phyloP scores from a whole-genome alignment of 2,797 vertebrate species.

The Ambastaia sidthimunki region DNA sequence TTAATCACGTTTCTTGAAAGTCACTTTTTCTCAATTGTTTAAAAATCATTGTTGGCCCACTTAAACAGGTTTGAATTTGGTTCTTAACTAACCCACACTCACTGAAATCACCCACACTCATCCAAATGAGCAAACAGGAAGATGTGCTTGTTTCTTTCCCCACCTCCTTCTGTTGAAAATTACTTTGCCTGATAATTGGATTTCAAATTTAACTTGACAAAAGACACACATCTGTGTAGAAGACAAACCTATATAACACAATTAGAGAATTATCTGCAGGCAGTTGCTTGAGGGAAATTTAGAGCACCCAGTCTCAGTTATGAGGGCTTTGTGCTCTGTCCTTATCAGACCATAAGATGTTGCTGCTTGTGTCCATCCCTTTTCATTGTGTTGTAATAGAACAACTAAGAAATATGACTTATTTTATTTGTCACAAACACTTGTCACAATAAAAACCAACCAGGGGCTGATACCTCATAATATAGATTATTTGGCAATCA shows the following conservation, averaged over 20 bases:
- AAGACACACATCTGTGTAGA: constrained; percentile 64
- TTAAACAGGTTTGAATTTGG: not conserved
- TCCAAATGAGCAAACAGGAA: constrained; percentile 65
- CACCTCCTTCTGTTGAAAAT: constrained; percentile 64
- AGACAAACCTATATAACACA: constrained; percentile 55
- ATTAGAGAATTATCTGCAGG: constrained; percentile 66
- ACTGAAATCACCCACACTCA: constrained; percentile 47
- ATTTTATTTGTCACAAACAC: not conserved
- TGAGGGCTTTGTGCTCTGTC: constrained; percentile 12
- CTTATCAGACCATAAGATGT: not conserved
- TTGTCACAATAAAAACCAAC: not conserved
- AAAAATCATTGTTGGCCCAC: not conserved
- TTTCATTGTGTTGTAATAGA: not conserved
- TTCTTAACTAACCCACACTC: not conserved
- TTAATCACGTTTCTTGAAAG: not conserved
- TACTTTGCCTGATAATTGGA: constrained; percentile 72
- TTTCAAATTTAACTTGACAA: constrained; percentile 72
- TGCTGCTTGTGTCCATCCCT: not conserved
- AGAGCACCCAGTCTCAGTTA: not conserved
- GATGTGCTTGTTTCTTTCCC: constrained; percentile 22
- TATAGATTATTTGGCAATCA: no score
- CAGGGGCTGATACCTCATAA: no score
- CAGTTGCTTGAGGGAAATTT: constrained; percentile 46
- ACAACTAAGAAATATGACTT: not conserved
- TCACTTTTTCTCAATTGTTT: no score